Evolutionary conservation across 2,113 vertebrate genomes (phyloP).

Genomic region (Choloepus hoffmanni): DNA sequence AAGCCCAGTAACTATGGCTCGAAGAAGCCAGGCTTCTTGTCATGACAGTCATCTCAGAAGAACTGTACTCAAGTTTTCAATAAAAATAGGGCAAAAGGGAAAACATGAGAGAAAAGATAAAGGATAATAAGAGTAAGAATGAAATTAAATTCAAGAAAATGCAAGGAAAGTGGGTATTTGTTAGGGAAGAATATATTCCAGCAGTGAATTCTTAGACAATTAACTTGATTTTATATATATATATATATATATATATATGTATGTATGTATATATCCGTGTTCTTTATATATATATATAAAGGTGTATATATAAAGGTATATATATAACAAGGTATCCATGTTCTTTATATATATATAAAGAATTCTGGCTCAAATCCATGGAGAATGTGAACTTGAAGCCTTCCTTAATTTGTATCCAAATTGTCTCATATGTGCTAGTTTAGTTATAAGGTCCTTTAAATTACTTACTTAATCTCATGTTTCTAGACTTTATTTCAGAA

Average conservation of each 20-base stretch:
- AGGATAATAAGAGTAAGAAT: neutral
- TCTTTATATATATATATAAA: no score
- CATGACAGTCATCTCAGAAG: neutral
- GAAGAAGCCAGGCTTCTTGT: neutral
- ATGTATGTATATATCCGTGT: no score
- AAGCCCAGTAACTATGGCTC: neutral
- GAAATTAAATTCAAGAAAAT: slow-evolving; percentile 43
- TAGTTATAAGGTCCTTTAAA: neutral
- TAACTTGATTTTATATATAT: neutral
- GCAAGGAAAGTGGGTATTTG: neutral
- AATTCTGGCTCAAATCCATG: slow-evolving; percentile 8
- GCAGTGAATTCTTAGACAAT: neutral
- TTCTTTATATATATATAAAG: neutral
- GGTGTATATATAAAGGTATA: no score
- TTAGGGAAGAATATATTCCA: neutral
- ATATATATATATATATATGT: no score
- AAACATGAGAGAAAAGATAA: neutral
- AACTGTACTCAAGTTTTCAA: neutral
- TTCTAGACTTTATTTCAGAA: slow-evolving; percentile 37
- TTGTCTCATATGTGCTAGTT: slow-evolving; percentile 5
- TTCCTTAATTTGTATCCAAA: slow-evolving; percentile 23
- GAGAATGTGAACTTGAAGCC: neutral
- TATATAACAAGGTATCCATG: no score
- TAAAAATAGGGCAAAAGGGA: neutral
- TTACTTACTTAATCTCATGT: neutral